Evolutionary conservation across 2,113 vertebrate genomes (phyloP), one percentile per base, ranked within the genome.

Genomic region (Dendropsophus ebraccatus): DNA sequence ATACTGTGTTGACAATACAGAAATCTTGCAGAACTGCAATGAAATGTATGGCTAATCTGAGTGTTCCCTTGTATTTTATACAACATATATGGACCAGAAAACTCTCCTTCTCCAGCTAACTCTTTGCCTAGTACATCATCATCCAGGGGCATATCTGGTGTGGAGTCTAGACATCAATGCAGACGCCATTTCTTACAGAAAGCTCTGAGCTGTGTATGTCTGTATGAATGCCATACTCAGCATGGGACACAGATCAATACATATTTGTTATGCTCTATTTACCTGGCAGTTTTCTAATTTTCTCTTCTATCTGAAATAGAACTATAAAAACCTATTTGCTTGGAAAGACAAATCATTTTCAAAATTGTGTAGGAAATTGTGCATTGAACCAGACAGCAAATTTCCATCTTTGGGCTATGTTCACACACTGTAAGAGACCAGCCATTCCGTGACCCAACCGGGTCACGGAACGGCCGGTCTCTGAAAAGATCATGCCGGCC

Each of bases 251-350:
- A 41, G 67, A 41, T 70, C 67, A 70, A 41, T 70, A 70, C 67
- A 12, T 41, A 70, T 70, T 41, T 41, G 67, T 70, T 16, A 21
- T 70, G 67, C 67, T 70, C 67, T 70, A 70, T 70, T 70, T 70
- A 37, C 13, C 67, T 19, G 41, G 67, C 32, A 37, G 67, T 70
- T 70, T 70, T 70, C 67, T 70, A 8, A 37, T 70, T 21, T 69
- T 69, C 60, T 65, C 25, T 30, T 17, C 28, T 67, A 35, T 67
- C 35, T 41, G 17, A 30, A 70, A 23, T 41, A 9, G 17, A 41
- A 70, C 35, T 23, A 41, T 70, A 70, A 70, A 41, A 23, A 41
- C 2, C 21, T 70, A 37, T 23, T 23, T 37, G 17, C 35, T 70
- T 70, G 16, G 19, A 37, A 37, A 30, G 19, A 30, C 21, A 5